Base-by-base conservation (phyloP, 2,113 vertebrate species). In the Zosterops borbonicus region DNA sequence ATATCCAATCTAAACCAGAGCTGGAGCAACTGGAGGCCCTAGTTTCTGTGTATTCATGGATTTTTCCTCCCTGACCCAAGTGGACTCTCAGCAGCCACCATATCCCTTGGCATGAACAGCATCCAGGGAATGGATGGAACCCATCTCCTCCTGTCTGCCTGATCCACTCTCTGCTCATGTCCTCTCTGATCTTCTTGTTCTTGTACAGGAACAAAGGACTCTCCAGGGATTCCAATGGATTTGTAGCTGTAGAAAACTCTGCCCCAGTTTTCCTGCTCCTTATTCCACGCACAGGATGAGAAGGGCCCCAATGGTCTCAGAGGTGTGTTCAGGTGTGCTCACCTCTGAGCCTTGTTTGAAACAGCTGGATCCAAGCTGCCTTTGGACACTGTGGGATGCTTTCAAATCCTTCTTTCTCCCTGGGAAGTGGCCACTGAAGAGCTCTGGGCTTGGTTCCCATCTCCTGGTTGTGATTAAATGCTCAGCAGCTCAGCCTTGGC, bases 401-500 rank as follows among this genome's bases (percentile, higher is more conserved):
- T 68, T 56, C 25, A 58, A 58, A 31, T 6, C n/a, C 33, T 73
- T 6, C 33, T 46, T 29, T 77, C 33, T 50, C 49, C 3, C 20
- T 60, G 28, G 14, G 41, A 93, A 85, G n/a, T 41, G 82, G 64
- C 41, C 74, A 73, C 1, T 53, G 80, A 91, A 71, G 53, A 83
- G 25, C 44, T 95, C 70, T 84, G 87, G 93, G 89, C 87, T 91
- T 39, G 56, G 22, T 91, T 94, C 81, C 91, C 84, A 50, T 82
- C 77, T 95, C 74, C 93, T 95, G 93, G 83, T 94, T 95, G 47
- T 92, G 89, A 97, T 95, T 94, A 95, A 79, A 96, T 58, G 81
- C 58, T 95, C 55, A 27, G 87, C 41, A 88, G 71, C 63, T 50
- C 64, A 82, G 58, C 65, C 29, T n/a, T 89, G 91, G 74, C 89